Evolutionary conservation across 2,888 invertebrate species (phyloP).

Genomic region (Kuschelorhynchus macadamiae): DNA sequence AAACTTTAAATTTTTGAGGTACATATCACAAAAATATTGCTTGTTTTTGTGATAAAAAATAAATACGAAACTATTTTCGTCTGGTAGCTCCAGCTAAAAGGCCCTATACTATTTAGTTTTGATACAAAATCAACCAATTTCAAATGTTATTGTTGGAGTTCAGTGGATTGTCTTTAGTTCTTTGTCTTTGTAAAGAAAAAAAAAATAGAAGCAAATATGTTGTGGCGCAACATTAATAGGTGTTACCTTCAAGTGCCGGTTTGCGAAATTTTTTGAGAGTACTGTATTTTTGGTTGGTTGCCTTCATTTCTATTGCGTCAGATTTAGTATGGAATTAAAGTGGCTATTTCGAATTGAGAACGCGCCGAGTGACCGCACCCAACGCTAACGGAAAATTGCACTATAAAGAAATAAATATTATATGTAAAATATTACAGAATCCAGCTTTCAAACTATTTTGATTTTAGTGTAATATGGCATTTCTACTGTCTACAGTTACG

Average conservation of each 20-base stretch:
- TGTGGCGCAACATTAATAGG: conserved; percentile 17
- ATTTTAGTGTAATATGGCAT: conserved; percentile 14
- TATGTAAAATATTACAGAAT: conserved; percentile 29
- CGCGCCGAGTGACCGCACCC: conserved; percentile 67
- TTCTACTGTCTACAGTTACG: conserved; percentile 14
- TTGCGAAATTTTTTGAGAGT: conserved; percentile 37
- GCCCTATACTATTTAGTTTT: too few species aligned
- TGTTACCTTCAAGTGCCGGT: conserved; percentile 48
- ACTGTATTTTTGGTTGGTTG: conserved; percentile 73
- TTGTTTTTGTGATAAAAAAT: too few species aligned
- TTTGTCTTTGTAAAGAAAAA: too few species aligned
- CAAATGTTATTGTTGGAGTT: too few species aligned
- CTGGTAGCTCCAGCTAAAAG: too few species aligned
- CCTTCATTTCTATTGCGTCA: conserved; percentile 87
- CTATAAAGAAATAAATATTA: conserved; percentile 29
- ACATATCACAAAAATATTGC: too few species aligned
- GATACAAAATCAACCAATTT: too few species aligned
- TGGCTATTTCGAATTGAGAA: conserved; percentile 84
- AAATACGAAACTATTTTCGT: too few species aligned
- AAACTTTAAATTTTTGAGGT: too few species aligned
- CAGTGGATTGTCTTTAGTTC: too few species aligned
- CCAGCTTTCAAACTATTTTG: conserved; percentile 31
- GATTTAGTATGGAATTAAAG: conserved; percentile 77
- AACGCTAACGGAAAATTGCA: conserved; percentile 56
- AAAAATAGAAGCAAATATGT: too few species aligned